Evolutionary conservation across 2,113 vertebrate genomes (phyloP), one percentile per base, ranked within the genome.

Genomic region (Stomatorhinus ivindoensis): DNA sequence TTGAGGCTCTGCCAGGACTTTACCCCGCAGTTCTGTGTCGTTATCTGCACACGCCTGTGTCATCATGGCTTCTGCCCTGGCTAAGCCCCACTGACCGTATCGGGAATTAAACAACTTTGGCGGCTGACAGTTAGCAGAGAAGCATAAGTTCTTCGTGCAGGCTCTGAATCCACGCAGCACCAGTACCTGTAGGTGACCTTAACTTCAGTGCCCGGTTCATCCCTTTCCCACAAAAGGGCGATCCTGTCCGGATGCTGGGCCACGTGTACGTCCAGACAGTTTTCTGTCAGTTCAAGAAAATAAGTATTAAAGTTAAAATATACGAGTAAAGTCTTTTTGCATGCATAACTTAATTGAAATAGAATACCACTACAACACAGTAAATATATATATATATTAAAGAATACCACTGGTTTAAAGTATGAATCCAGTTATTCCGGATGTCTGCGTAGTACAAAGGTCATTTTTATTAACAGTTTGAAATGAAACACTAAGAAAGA

Each of bases 141-240:
- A 39, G 46, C 31, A 11, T 47, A 11, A 27, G 47, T 17, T 17
- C 13, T 11, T 58, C 1, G 1, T 21, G 84, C 1, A 19, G 39
- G 42, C 9, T 89, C 24, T 17, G 21, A 82, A 39, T 83, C 17
- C 47, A n/a, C 3, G 24, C 3, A 31, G 35, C 50, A 89, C 91
- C 91, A 82, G 13, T 91, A 99, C 98, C 97, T 95, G 95, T 99
- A 99, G 0, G 98, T 98, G 93, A 99, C 92, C 65, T 93, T 95
- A 91, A 97, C 96, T 92, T 97, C 97, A 10, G 97, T 97, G 80
- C 97, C 97, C 4, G 95, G 96, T 73, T 99, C 97, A 89, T 99
- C 98, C 90, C 94, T 96, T 94, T 99, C 98, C 98, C 98, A 99
- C 83, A 99, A 97, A 92, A 99, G 95, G 87, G 98, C 98, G 42